Conservation (phyloP, 2,888 invertebrate genomes). For the Cryptocheilus praepositus region DNA sequence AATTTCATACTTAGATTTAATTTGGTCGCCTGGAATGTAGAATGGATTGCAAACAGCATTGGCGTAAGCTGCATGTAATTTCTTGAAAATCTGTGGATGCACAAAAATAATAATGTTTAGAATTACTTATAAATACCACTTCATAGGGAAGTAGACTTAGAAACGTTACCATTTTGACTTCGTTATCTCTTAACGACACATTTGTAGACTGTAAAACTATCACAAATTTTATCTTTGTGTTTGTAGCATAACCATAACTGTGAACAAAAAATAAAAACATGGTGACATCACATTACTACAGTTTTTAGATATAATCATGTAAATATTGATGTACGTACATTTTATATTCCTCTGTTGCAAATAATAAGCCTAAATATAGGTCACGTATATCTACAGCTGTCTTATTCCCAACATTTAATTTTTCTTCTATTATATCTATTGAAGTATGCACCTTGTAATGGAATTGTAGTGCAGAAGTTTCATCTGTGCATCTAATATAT, state of each 20-base stretch:
- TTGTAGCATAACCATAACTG: constrained; percentile 97
- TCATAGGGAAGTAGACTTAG: neutral
- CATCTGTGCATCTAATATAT: constrained; percentile 86
- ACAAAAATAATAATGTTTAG: constrained; percentile 28
- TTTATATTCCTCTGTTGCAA: constrained; percentile 96
- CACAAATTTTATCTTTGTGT: constrained; percentile 95
- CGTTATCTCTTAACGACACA: constrained; percentile 91
- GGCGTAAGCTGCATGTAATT: constrained; percentile 93
- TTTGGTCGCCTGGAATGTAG: constrained; percentile 93
- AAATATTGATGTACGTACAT: constrained; percentile 83
- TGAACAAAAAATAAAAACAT: constrained; percentile 45
- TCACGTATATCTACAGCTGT: constrained; percentile 88
- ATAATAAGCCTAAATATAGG: constrained; percentile 92
- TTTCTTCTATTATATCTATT: constrained; percentile 92
- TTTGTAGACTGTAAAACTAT: constrained; percentile 94
- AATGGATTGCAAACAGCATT: constrained; percentile 98
- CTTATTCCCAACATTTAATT: constrained; percentile 80
- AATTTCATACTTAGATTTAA: constrained; percentile 79
- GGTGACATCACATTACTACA: neutral
- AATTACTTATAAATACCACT: neutral
- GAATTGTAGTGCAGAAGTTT: constrained; percentile 89
- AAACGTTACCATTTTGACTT: constrained; percentile 89
- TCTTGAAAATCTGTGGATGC: constrained; percentile 85
- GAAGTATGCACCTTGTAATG: constrained; percentile 96
- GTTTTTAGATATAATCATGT: constrained; percentile 22